These are phyloP conservation scores for Onychostoma macrolepis DNA, from an alignment of 2,113 vertebrate species.

Conservation along the genomic window DNA sequence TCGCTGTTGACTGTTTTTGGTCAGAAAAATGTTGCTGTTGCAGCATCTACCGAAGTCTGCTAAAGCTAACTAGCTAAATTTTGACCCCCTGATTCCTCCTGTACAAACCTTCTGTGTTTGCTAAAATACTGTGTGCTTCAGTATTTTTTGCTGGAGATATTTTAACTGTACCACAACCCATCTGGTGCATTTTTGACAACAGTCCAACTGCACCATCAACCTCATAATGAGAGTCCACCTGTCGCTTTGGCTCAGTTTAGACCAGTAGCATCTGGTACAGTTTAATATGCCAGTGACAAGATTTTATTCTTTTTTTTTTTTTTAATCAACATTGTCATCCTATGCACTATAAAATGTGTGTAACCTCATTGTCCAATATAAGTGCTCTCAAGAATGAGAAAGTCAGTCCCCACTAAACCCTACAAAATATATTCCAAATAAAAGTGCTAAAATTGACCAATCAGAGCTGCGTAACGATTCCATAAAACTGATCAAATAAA, in stretches of 20 bases:
- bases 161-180: constrained; percentile 18
- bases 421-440: background rate
- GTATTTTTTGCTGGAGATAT: background rate
- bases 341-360: background rate
- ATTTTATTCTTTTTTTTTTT: background rate
- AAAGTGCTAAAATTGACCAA: background rate
- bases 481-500: background rate
- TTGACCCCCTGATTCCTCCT: background rate
- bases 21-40: background rate
- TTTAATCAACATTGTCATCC: background rate
- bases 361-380: background rate
- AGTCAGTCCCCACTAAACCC: background rate
- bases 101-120: background rate
- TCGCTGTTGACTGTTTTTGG: background rate
- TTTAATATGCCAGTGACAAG: constrained; percentile 9
- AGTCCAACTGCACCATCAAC: background rate
- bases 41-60: background rate
- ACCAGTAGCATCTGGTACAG: constrained; percentile 14
- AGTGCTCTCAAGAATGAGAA: background rate
- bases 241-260: background rate
- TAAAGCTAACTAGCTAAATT: background rate
- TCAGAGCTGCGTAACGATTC: background rate
- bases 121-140: background rate
- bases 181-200: background rate
- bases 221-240: constrained; percentile 21